Evolutionary conservation across 2,797 vertebrate genomes (phyloP), one percentile per base, ranked within the genome.

Genomic region (Brachyalestes nurse): DNA sequence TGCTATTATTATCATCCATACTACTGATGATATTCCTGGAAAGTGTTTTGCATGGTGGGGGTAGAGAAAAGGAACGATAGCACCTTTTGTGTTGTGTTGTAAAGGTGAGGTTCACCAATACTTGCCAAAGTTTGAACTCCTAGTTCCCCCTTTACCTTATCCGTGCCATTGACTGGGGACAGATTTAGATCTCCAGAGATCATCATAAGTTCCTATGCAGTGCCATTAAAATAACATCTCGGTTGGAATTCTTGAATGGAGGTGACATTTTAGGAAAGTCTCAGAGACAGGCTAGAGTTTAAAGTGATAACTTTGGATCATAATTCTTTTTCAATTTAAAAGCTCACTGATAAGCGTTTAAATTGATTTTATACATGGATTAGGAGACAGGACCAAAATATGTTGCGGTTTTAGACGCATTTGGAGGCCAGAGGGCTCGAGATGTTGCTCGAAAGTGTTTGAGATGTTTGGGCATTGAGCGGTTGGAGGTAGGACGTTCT

Each of bases 101-200:
- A 73, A 73, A 87, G 85, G 79, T 75, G 85, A 84, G 79, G 77
- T 84, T 82, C 84, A 80, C 91, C 89, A 88, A 87, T 88, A 90
- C 90, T 91, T 93, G 94, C 93, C 94, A 94, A 94, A 93, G 91
- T 94, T 94, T 93, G 90, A 90, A 90, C 85, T 89, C 83, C 69
- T 84, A 42, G 77, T 83, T 91, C 86, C 70, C 78, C 85, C 88
- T 87, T 90, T 88, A 89, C 90, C 88, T 89, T 85, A 83, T 83
- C 88, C 87, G 87, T 90, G 89, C 64, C 74, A 53, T 72, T 61
- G 19, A 58, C 0, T 8, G 21, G 61, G 74, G 70, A 16, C 45
- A 12, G 4, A 4, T 12, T 16, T 28, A 42, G 45, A 6, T 55
- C 49, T 17, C 45, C 14, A 49, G n/a, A 51, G 34, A 23, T 21